Evolutionary conservation across 2,888 invertebrate genomes (phyloP).

Genomic region (Bombyx huttoni): DNA sequence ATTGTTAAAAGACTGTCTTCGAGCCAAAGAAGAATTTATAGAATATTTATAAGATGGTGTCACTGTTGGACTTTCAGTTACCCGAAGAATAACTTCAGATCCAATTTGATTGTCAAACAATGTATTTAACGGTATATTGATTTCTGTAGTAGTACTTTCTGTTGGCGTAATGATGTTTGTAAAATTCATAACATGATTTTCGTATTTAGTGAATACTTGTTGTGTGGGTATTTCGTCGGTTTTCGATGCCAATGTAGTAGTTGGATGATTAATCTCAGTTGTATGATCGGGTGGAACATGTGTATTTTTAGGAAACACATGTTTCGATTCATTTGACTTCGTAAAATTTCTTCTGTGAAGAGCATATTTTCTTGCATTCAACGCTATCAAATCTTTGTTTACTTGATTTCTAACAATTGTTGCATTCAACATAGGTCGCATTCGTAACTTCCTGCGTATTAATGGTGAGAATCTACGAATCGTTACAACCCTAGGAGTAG

Average conservation of each 20-base stretch:
- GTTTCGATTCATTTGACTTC: constrained; percentile 43
- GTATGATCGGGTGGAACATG: constrained; percentile 20
- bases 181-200: not conserved
- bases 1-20: constrained; percentile 43
- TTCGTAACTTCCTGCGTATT: constrained; percentile 40
- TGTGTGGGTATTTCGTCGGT: not conserved
- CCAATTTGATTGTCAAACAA: constrained; percentile 15
- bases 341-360: constrained; percentile 35
- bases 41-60: constrained; percentile 21
- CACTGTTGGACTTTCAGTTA: constrained; percentile 23
- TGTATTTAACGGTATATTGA: constrained; percentile 8
- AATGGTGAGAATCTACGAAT: constrained; percentile 32
- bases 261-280: constrained; percentile 7
- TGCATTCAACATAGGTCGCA: constrained; percentile 38
- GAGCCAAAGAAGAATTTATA: constrained; percentile 30
- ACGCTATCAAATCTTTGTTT: constrained; percentile 44
- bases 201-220: not conserved
- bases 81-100: constrained; percentile 11
- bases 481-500: constrained; percentile 15
- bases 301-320: constrained; percentile 28
- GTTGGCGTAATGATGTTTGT: not conserved
- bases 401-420: constrained; percentile 37
- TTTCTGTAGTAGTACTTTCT: constrained; percentile 4
- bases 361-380: constrained; percentile 40
- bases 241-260: not conserved